These are phyloP conservation scores for Hylaea fasciaria DNA, from an alignment of 2,888 invertebrate genomes.

Conservation along the genomic window DNA sequence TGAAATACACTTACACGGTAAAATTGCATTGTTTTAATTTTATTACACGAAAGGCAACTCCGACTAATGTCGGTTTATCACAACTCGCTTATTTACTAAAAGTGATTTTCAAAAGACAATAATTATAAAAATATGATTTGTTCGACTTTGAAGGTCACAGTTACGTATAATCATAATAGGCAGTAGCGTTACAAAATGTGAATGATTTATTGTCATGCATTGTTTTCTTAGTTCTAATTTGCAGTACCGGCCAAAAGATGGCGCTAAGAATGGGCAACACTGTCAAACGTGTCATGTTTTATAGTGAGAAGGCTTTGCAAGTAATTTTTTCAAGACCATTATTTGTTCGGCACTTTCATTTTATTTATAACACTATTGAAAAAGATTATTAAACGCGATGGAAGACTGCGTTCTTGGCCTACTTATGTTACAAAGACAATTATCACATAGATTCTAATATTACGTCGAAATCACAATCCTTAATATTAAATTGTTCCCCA, in stretches of 20 bases:
- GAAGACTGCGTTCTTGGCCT: slow-evolving; percentile 76
- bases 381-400: slow-evolving; percentile 70
- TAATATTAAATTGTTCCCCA: slow-evolving; percentile 82
- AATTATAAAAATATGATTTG: slow-evolving; percentile 65
- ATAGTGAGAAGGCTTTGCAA: background rate
- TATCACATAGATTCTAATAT: slow-evolving; percentile 79
- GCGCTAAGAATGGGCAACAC: slow-evolving; percentile 1
- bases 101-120: slow-evolving; percentile 51
- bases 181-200: slow-evolving; percentile 51
- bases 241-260: slow-evolving; percentile 10
- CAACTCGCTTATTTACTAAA: slow-evolving; percentile 64
- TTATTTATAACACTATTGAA: background rate
- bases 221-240: slow-evolving; percentile 28
- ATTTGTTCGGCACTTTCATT: slow-evolving; percentile 12
- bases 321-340: background rate
- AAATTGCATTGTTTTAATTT: slow-evolving; percentile 59
- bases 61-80: slow-evolving; percentile 65
- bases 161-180: slow-evolving; percentile 60
- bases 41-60: slow-evolving; percentile 58
- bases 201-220: slow-evolving; percentile 73
- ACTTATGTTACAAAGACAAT: slow-evolving; percentile 69
- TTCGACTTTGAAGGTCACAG: slow-evolving; percentile 49
- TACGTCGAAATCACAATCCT: slow-evolving; percentile 81
- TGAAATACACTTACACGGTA: slow-evolving; percentile 38
- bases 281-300: background rate